Evolutionary conservation across 2,797 vertebrate genomes (phyloP), one percentile per base, ranked within the genome.

Genomic region (Pteropus rufus): DNA sequence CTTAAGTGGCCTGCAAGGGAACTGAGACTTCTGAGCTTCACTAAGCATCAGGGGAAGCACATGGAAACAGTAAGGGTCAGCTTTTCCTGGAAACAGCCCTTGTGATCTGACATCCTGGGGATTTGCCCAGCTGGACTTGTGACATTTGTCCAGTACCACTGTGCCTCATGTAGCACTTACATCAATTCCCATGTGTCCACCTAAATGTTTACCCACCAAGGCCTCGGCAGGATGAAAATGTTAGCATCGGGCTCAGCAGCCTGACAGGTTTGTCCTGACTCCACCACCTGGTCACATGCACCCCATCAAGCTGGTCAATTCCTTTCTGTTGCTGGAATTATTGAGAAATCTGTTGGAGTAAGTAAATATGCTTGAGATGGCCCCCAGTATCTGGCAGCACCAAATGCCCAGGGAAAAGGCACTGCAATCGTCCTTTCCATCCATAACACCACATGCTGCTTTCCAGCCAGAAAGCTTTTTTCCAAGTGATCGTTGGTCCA

Each of bases 401-500:
- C 24, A 44, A 60, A 29, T 3, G 39, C 92, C 31, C 19, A 91
- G 88, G 93, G 95, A 80, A 79, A 95, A 94, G 65, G 29, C 60
- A 82, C 16, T 92, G 79, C 65, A 72, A 56, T 76, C 23, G 95
- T 34, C 91, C 77, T 95, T 96, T 96, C 95, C 95, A 92, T 91
- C 69, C 44, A 34, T 49, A 92, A 95, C 84, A 96, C 89, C 64
- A 36, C 86, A 91, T 36, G 79, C 93, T 94, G 44, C 54, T 96
- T 91, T 94, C 92, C 79, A 96, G 92, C 94, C 97, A 97, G 90
- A 93, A 96, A 86, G 67, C 65, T 86, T 70, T 94, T 85, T 97
- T 98, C 97, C 97, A 97, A 96, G 86, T 52, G 69, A 34, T 95
- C 24, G 0, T 49, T 94, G 67, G 70, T 94, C 97, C 96, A 98